Conservation (phyloP, 23 tunicate species). For the Corella eumyota region DNA sequence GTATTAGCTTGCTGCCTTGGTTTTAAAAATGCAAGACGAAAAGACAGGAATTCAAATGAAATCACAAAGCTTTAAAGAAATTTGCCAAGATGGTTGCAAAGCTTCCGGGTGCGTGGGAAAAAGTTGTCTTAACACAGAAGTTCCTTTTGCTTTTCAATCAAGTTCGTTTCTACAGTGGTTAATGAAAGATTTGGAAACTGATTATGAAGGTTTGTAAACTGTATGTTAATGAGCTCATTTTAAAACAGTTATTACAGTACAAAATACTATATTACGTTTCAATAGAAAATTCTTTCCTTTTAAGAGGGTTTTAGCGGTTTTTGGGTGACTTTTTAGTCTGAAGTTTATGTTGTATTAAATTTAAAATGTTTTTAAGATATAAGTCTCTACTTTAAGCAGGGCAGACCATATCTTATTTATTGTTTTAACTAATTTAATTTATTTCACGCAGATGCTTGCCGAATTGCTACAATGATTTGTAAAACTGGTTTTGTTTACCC, state of each 20-base stretch:
- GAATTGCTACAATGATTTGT: slow-evolving; percentile 44
- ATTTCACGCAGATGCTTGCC: slow-evolving; percentile 34
- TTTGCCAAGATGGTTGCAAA: too few relatives aligned
- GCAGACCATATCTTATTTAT: too few relatives aligned
- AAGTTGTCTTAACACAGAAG: slow-evolving; percentile 5
- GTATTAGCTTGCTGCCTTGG: slow-evolving; percentile 13
- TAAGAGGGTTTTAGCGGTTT: too few relatives aligned
- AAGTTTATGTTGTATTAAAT: too few relatives aligned
- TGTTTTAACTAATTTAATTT: too few relatives aligned
- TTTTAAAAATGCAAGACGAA: slow-evolving; percentile 15
- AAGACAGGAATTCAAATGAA: slow-evolving; percentile 10
- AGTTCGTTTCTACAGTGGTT: slow-evolving; percentile 28
- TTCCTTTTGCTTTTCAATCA: slow-evolving; percentile 29
- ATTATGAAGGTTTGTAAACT: too few relatives aligned
- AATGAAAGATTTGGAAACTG: slow-evolving; percentile 8
- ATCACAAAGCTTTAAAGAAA: slow-evolving; percentile 6
- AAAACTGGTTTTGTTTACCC: slow-evolving; percentile 34
- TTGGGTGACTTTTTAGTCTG: neutral
- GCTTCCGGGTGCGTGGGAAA: slow-evolving; percentile 3
- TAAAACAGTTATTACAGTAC: too few relatives aligned
- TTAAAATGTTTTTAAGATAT: too few relatives aligned
- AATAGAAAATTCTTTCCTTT: too few relatives aligned
- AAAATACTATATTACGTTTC: too few relatives aligned
- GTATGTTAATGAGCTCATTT: too few relatives aligned
- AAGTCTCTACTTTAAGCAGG: too few relatives aligned